Percentiles rank a stretch among this genome's conserved stretches.
phyloP scores from a whole-genome alignment of 2,797 vertebrate species.

The Denticeps clupeoides region DNA sequence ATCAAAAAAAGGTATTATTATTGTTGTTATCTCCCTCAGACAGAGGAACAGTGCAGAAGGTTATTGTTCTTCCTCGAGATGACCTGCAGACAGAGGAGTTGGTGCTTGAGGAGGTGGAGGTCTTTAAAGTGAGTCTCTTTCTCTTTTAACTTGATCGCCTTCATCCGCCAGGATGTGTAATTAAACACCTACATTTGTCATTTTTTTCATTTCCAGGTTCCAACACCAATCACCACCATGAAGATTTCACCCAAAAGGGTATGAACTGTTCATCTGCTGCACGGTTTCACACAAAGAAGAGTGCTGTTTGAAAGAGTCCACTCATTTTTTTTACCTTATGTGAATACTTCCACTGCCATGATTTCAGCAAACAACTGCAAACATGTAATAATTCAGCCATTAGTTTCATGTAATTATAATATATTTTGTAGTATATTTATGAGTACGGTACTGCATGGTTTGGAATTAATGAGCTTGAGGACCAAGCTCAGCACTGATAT shows the following conservation, averaged over 20 bases:
- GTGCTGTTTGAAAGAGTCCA: no score
- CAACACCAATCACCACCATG: constrained; percentile 89
- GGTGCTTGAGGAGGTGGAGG: constrained; percentile 92
- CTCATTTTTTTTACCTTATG: no score
- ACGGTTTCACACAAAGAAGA: no score
- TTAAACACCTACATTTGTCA: not conserved
- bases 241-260: constrained; percentile 98
- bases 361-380: no score
- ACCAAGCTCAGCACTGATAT: no score
- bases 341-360: no score
- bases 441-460: no score
- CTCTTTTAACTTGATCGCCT: not conserved
- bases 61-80: constrained; percentile 91
- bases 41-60: constrained; percentile 90
- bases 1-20: no score
- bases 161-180: not conserved
- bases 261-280: constrained; percentile 46
- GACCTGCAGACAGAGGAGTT: constrained; percentile 92
- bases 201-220: constrained; percentile 59
- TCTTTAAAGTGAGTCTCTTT: constrained; percentile 76
- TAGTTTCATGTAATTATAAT: no score
- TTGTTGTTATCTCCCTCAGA: constrained; percentile 71
- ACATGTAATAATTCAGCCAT: no score
- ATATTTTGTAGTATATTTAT: no score
- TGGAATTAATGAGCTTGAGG: no score